phyloP scores from a whole-genome alignment of 1,140 invertebrate genomes.

The Papilio helenus region DNA sequence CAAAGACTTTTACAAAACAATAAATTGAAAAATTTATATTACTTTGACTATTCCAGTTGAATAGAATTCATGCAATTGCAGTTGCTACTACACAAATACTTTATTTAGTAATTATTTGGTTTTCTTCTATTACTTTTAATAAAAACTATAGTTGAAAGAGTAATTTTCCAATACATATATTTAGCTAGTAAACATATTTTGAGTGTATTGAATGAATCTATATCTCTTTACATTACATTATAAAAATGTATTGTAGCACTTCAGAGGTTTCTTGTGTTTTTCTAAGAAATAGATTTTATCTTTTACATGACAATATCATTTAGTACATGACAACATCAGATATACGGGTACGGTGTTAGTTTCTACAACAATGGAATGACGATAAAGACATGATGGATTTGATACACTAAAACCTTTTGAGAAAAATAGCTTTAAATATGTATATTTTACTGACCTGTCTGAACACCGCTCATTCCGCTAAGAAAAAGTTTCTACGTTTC shows the following conservation, averaged over 20 bases:
- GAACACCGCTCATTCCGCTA: conserved; percentile 69
- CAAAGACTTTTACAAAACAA: not conserved
- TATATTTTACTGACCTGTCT: conserved; percentile 64
- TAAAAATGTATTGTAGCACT: not conserved
- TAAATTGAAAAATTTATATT: not conserved
- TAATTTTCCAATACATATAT: not conserved
- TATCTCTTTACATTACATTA: not conserved
- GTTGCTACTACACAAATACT: not conserved
- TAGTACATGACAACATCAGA: not conserved
- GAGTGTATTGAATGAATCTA: not conserved
- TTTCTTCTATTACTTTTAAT: not conserved
- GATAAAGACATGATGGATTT: not conserved
- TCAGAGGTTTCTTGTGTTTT: conserved; percentile 3
- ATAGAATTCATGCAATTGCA: not conserved
- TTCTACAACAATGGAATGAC: not conserved
- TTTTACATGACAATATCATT: not conserved
- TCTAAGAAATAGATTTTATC: not conserved
- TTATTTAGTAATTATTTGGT: not conserved
- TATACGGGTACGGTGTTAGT: not conserved
- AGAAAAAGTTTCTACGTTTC: conserved; percentile 40
- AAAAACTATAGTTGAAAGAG: not conserved
- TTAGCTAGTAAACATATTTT: not conserved
- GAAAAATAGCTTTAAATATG: conserved; percentile 1
- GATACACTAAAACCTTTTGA: not conserved
- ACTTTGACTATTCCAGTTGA: not conserved